Evolutionary conservation across 2,888 invertebrate genomes (phyloP).

Genomic region (Leptinotarsa juncta): DNA sequence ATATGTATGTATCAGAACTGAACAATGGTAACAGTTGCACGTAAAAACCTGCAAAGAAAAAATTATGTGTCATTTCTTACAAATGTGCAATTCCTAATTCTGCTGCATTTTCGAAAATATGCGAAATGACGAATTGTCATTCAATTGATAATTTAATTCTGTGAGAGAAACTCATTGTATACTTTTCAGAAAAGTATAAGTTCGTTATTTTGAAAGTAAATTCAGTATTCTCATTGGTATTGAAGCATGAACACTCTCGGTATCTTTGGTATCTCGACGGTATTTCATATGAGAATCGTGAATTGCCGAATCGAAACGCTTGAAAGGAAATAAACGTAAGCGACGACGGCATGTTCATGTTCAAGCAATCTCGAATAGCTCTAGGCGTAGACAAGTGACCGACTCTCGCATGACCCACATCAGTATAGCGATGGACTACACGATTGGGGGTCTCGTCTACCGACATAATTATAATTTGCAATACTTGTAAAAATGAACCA

Average conservation of each 20-base stretch:
- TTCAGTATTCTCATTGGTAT: neutral
- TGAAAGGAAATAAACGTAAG: constrained; percentile 7
- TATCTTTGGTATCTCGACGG: constrained; percentile 5
- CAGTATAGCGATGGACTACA: neutral
- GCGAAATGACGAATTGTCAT: too few relatives aligned
- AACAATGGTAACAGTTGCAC: too few relatives aligned
- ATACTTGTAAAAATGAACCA: neutral
- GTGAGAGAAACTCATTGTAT: neutral
- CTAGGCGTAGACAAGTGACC: constrained; percentile 33
- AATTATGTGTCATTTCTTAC: too few relatives aligned
- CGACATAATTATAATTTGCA: neutral
- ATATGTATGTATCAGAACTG: too few relatives aligned
- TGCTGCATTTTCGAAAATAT: too few relatives aligned
- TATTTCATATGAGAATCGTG: constrained; percentile 15
- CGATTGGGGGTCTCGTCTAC: constrained; percentile 4
- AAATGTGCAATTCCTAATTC: too few relatives aligned
- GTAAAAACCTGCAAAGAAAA: too few relatives aligned
- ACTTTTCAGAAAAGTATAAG: neutral
- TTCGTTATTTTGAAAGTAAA: constrained; percentile 13
- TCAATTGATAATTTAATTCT: too few relatives aligned
- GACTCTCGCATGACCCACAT: constrained; percentile 40
- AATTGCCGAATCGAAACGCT: constrained; percentile 10
- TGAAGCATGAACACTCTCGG: constrained; percentile 17
- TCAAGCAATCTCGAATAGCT: constrained; percentile 21
- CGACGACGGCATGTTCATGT: neutral